Percentiles rank a stretch among this genome's conserved stretches.
Evolutionary conservation across 2,888 invertebrate species (phyloP).

Genomic region (Epinotia nisella): DNA sequence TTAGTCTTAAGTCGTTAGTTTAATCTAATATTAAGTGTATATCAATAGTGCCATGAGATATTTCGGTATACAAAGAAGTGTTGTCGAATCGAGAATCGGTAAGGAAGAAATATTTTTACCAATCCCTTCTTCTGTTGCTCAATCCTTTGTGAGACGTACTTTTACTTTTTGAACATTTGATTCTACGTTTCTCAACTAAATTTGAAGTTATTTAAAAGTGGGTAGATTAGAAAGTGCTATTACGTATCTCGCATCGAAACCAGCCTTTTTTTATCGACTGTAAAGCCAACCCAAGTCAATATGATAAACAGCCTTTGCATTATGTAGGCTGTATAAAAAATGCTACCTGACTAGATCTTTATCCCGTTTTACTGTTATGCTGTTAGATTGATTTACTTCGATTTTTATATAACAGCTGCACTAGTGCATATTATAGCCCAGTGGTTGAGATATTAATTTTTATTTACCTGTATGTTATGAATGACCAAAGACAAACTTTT

Average conservation of each 20-base stretch:
- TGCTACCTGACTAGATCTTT: conserved; percentile 38
- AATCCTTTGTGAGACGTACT: conserved; percentile 80
- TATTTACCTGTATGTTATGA: conserved; percentile 2
- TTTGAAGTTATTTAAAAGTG: conserved; percentile 15
- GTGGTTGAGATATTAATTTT: conserved; percentile 3
- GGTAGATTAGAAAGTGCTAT: conserved; percentile 32
- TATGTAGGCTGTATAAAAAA: conserved; percentile 38
- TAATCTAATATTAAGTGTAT: conserved; percentile 63
- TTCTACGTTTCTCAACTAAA: conserved; percentile 32
- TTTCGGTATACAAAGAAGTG: conserved; percentile 47
- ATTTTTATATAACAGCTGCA: conserved; percentile 39
- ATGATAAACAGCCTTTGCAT: conserved; percentile 42
- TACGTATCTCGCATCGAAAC: conserved; percentile 5
- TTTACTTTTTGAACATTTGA: conserved; percentile 75
- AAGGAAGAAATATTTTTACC: conserved; percentile 62
- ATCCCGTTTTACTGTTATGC: conserved; percentile 34
- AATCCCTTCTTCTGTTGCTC: conserved; percentile 79
- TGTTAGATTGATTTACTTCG: conserved; percentile 16
- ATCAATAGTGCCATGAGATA: conserved; percentile 68
- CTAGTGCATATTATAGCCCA: too few relatives aligned
- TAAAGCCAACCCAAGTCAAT: conserved; percentile 21
- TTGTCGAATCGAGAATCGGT: conserved; percentile 31
- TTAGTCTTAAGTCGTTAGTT: conserved; percentile 65
- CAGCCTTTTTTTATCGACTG: conserved; percentile 3
- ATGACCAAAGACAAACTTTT: conserved; percentile 3